Conservation (phyloP, 92 coral and sea anemone species). For the Paramuricea clavata region DNA sequence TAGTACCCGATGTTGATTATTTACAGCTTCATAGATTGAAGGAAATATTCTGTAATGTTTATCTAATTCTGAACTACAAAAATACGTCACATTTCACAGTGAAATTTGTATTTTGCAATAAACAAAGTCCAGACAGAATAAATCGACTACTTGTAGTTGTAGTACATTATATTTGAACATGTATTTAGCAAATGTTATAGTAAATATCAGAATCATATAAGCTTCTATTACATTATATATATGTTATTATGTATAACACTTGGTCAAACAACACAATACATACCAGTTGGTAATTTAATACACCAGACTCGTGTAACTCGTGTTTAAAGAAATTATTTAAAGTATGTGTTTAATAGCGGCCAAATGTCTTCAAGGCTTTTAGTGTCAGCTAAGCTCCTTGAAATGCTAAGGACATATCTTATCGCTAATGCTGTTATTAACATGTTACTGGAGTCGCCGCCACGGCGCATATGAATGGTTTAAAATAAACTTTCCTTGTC, state of each 20-base stretch:
- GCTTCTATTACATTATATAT: neutral
- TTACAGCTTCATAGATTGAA: neutral
- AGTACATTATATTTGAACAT: too few relatives aligned
- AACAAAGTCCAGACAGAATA: too few relatives aligned
- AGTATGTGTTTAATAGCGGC: neutral
- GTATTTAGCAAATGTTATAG: too few relatives aligned
- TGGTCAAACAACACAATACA: neutral
- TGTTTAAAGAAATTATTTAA: neutral
- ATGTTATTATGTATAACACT: neutral
- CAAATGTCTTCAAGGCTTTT: conserved; percentile 8
- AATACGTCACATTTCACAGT: neutral
- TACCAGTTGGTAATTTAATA: neutral
- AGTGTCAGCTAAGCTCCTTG: conserved; percentile 1
- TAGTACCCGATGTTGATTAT: neutral
- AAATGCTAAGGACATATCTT: neutral
- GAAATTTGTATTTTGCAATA: neutral
- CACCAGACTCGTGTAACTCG: too few relatives aligned
- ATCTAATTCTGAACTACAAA: neutral
- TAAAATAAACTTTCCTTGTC: neutral
- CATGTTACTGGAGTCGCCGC: neutral
- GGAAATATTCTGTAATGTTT: neutral
- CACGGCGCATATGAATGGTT: conserved; percentile 2
- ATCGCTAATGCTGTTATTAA: neutral
- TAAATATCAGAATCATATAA: neutral
- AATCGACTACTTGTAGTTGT: too few relatives aligned